Conservation (phyloP, 2,888 invertebrate genomes). For the Dolichopus griseipennis region DNA sequence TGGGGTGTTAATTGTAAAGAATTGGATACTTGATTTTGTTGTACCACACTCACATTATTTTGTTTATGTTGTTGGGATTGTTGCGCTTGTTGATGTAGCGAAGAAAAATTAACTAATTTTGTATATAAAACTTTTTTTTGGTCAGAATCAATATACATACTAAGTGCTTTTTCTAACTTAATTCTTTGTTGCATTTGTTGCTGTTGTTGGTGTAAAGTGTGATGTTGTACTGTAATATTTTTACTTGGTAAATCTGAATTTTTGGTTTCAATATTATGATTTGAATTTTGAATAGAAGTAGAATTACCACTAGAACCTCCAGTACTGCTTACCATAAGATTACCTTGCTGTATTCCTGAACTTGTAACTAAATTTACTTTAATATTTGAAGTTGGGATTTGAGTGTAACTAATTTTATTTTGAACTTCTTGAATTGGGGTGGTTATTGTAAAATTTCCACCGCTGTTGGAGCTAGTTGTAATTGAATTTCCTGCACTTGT, state of each 20-base stretch:
- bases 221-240: background rate
- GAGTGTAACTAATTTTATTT: constrained; percentile 39
- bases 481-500: constrained; percentile 21
- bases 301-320: no score
- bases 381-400: constrained; percentile 37
- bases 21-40: constrained; percentile 23
- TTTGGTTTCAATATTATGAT: constrained; percentile 14
- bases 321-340: constrained; percentile 25
- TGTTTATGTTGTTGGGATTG: background rate
- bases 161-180: constrained; percentile 24
- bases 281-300: constrained; percentile 5
- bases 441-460: constrained; percentile 36
- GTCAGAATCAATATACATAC: constrained; percentile 24
- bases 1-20: constrained; percentile 25
- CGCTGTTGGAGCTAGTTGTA: constrained; percentile 19
- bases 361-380: constrained; percentile 41
- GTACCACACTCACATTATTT: constrained; percentile 17
- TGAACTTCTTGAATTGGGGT: constrained; percentile 33
- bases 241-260: constrained; percentile 13
- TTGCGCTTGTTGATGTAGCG: constrained; percentile 30
- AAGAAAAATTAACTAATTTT: constrained; percentile 37
- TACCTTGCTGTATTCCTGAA: constrained; percentile 28
- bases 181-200: constrained; percentile 19
- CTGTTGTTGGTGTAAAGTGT: constrained; percentile 21
- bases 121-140: constrained; percentile 40